These are phyloP conservation scores for Myotis brandtii DNA, from an alignment of 2,113 vertebrate species.

Conservation along the genomic window DNA sequence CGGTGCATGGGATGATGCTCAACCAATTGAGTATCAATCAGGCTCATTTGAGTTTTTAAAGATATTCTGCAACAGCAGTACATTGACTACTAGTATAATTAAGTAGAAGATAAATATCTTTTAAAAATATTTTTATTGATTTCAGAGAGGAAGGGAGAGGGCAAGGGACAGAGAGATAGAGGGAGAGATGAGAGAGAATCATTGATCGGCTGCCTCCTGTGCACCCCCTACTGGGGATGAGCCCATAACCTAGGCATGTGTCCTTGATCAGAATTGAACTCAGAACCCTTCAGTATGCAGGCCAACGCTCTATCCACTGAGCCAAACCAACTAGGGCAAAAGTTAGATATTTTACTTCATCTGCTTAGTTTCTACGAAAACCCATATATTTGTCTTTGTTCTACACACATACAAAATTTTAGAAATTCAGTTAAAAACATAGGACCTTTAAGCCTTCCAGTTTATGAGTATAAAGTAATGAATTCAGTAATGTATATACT, in stretches of 20 bases:
- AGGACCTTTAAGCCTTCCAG: background rate
- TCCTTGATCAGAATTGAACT: no score
- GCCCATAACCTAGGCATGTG: no score
- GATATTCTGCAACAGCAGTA: background rate
- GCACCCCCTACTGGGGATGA: no score
- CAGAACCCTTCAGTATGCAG: no score
- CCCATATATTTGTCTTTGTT: background rate
- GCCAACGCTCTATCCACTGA: no score
- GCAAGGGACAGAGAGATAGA: no score
- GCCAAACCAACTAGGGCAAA: background rate
- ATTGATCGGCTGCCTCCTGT: no score
- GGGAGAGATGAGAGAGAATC: no score
- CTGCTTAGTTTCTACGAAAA: constrained; percentile 20
- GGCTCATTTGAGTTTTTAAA: constrained; percentile 21
- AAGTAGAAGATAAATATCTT: background rate
- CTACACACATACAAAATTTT: background rate
- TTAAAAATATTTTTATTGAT: no score
- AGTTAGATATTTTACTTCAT: background rate
- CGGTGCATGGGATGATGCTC: no score
- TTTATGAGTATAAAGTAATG: constrained; percentile 27
- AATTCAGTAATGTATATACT: background rate
- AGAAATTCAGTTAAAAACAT: background rate
- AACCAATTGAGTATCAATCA: no score
- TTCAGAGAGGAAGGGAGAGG: no score
- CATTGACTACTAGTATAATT: background rate